These are phyloP conservation scores for Meleagris gallopavo DNA, from an alignment of 2,113 vertebrate genomes.

Conservation along the genomic window DNA sequence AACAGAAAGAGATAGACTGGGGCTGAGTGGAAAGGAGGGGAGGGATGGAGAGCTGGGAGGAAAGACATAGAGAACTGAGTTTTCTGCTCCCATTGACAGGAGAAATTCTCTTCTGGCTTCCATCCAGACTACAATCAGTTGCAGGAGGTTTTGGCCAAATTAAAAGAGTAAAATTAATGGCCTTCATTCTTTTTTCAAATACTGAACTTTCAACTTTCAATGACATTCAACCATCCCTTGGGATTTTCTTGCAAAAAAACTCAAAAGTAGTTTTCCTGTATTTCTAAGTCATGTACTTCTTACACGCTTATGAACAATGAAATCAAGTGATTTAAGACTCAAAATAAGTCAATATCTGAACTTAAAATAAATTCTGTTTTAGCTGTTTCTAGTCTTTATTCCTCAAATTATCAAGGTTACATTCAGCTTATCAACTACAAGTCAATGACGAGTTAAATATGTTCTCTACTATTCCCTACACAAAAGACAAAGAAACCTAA, in stretches of 20 bases:
- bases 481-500: neutral
- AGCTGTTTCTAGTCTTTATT: neutral
- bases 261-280: neutral
- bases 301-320: neutral
- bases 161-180: neutral
- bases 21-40: neutral
- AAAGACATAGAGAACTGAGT: neutral
- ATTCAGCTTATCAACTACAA: neutral
- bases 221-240: neutral
- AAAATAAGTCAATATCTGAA: neutral
- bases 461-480: neutral
- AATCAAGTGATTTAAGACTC: neutral
- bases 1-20: neutral
- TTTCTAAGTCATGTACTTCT: neutral
- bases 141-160: slow-evolving; percentile 9
- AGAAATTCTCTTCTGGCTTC: neutral
- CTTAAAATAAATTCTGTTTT: neutral
- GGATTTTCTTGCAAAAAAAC: neutral
- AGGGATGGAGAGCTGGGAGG: neutral
- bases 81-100: neutral
- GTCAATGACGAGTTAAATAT: neutral
- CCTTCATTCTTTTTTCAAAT: neutral
- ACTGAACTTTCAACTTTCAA: neutral
- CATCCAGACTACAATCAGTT: neutral
- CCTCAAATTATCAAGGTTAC: neutral